Percentiles rank a stretch among this genome's conserved stretches.
Evolutionary conservation across 2,113 vertebrate species (phyloP).

Genomic region (Microtus richardsoni): DNA sequence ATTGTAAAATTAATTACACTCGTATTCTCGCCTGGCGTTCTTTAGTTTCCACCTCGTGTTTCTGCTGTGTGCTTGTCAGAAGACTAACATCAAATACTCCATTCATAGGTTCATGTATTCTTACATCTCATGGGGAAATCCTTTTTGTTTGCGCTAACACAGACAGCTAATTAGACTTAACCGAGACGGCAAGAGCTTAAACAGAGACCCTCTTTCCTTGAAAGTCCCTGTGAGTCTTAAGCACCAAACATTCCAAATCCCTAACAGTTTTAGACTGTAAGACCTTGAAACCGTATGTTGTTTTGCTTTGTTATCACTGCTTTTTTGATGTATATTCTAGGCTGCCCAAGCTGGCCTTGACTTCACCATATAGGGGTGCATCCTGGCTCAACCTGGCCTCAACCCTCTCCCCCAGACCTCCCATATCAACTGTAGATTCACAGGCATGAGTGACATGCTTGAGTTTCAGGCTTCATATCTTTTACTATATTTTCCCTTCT

Average conservation of each 20-base stretch:
- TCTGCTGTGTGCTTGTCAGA: neutral
- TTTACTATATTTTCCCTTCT: neutral
- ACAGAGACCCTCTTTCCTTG: neutral
- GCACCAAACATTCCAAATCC: neutral
- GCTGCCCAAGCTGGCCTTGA: neutral
- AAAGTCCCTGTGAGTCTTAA: neutral
- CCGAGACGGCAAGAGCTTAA: neutral
- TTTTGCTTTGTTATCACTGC: neutral
- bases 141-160: neutral
- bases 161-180: slow-evolving; percentile 33
- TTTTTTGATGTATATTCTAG: neutral
- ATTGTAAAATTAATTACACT: neutral
- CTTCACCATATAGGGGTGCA: neutral
- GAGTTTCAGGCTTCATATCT: neutral
- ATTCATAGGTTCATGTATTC: neutral
- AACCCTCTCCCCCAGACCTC: neutral
- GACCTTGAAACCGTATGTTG: neutral
- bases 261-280: neutral
- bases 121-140: neutral
- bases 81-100: slow-evolving; percentile 1
- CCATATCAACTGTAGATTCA: neutral
- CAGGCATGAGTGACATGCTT: neutral
- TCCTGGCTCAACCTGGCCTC: neutral
- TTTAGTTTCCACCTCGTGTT: neutral
- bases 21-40: neutral